Percentiles rank a stretch among this genome's conserved stretches.
These are phyloP conservation scores for Melanostigma gelatinosum DNA, from an alignment of 2,113 vertebrate species.

Conservation along the genomic window DNA sequence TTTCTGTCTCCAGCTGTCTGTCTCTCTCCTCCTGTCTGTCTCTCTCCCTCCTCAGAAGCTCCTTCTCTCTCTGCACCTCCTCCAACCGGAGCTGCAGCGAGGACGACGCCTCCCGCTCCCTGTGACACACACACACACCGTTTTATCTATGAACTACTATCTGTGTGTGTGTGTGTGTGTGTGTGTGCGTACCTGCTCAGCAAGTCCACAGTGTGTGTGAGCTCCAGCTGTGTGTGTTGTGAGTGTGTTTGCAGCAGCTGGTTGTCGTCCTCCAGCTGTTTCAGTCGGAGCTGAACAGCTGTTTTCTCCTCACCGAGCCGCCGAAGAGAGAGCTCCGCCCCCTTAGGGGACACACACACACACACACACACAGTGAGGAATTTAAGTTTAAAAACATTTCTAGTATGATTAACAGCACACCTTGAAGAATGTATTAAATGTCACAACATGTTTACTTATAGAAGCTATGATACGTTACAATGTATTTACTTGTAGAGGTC, in stretches of 20 bases:
- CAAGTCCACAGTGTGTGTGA: constrained; percentile 57
- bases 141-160: no score
- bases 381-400: no score
- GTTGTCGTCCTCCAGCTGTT: constrained; percentile 64
- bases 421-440: no score
- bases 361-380: neutral
- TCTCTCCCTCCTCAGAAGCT: constrained; percentile 80
- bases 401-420: no score
- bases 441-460: no score
- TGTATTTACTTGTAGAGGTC: no score
- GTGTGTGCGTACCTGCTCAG: constrained; percentile 67
- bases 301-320: constrained; percentile 54
- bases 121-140: constrained; percentile 38
- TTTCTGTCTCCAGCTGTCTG: constrained; percentile 71
- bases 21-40: constrained; percentile 80
- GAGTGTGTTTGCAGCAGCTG: constrained; percentile 54
- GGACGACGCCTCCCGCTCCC: constrained; percentile 73
- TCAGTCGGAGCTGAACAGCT: constrained; percentile 56
- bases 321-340: constrained; percentile 56
- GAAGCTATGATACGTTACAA: no score
- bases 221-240: constrained; percentile 55
- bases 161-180: constrained; percentile 36
- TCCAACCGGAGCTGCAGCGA: constrained; percentile 84
- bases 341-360: constrained; percentile 57
- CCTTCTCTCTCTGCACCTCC: constrained; percentile 81